Base-by-base conservation (phyloP, 2,888 invertebrate genomes). In the Therioaphis trifolii region DNA sequence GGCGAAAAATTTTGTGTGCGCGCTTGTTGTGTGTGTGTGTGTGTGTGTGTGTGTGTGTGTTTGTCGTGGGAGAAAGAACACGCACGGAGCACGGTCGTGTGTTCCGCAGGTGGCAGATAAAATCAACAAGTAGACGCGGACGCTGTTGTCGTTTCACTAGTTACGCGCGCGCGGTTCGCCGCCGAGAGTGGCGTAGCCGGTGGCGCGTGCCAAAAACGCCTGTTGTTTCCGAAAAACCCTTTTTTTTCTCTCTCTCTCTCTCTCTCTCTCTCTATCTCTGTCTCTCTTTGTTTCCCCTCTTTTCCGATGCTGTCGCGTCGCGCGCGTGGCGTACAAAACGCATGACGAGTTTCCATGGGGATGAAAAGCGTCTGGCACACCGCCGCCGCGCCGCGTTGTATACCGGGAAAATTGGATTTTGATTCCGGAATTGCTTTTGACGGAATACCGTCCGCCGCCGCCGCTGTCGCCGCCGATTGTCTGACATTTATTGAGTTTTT, bases 191-290 rank as follows among this genome's bases (percentile, higher is more conserved):
- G 78, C 78, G 78, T 79, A 55, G 68, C 78, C 24, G 78, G 78
- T 79, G 78, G 78, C 78, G 78, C 78, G 78, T 69, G 69, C 78
- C 78, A 79, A 79, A 79, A 79, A 79, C 78, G 78, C 78, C 78
- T 79, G 78, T 79, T 79, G 78, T 79, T 79, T 55, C 78, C 55
- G 78, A 69, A 79, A 79, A 79, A 69, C 68, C 78, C 27, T 55
- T 79, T 79, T 79, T 43, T n/a, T n/a, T n/a, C n/a, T n/a, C n/a
- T n/a, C n/a, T n/a, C n/a, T n/a, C n/a, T n/a, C n/a, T n/a, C n/a
- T n/a, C n/a, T n/a, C n/a, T n/a, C n/a, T n/a, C n/a, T n/a, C n/a
- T n/a, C n/a, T n/a, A n/a, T n/a, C n/a, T n/a, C n/a, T n/a, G n/a
- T n/a, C n/a, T n/a, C n/a, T n/a, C n/a, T n/a, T n/a, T n/a, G n/a